Percentiles rank a stretch among this genome's conserved stretches.
Conservation (phyloP, 2,888 invertebrate genomes). For the Anaspis maculata region DNA sequence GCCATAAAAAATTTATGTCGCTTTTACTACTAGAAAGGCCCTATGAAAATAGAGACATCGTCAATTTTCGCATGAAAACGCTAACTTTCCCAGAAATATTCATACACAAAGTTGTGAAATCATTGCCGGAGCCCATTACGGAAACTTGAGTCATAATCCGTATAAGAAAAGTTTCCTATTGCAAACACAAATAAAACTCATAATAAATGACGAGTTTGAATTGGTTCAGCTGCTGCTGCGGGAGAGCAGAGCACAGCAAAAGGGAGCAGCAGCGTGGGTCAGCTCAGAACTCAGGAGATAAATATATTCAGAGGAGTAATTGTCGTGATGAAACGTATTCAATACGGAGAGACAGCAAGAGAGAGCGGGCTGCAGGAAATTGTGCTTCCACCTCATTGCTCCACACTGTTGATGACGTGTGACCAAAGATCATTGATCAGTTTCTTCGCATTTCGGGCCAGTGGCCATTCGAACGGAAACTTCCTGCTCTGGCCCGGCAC, state of each 20-base stretch:
- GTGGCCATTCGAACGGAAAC: conserved; percentile 15
- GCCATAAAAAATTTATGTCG: conserved; percentile 4
- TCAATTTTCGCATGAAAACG: conserved; percentile 4
- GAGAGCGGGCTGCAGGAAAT: conserved; percentile 26
- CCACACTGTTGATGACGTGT: conserved; percentile 31
- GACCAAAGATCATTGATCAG: conserved; percentile 33
- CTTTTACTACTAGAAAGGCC: conserved; percentile 2
- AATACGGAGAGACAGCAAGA: conserved; percentile 1
- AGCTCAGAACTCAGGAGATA: conserved; percentile 2
- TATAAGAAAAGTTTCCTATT: conserved; percentile 22
- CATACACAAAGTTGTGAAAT: conserved; percentile 18
- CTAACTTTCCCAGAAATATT: conserved; percentile 10
- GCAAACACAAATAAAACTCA: conserved; percentile 16
- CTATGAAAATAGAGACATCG: conserved; percentile 3
- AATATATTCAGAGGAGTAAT: conserved; percentile 20
- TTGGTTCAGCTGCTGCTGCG: too few species aligned
- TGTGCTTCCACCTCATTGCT: conserved; percentile 35
- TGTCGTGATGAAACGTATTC: conserved; percentile 20
- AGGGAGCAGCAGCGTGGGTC: too few species aligned
- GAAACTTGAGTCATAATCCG: conserved; percentile 20
- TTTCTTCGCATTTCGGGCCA: conserved; percentile 15
- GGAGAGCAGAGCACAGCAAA: too few species aligned
- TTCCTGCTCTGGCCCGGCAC: neutral
- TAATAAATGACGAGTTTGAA: too few species aligned
- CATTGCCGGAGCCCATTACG: conserved; percentile 17